Evolutionary conservation across 2,797 vertebrate genomes (phyloP), one percentile per base, ranked within the genome.

Genomic region (Adelosebastes latens): DNA sequence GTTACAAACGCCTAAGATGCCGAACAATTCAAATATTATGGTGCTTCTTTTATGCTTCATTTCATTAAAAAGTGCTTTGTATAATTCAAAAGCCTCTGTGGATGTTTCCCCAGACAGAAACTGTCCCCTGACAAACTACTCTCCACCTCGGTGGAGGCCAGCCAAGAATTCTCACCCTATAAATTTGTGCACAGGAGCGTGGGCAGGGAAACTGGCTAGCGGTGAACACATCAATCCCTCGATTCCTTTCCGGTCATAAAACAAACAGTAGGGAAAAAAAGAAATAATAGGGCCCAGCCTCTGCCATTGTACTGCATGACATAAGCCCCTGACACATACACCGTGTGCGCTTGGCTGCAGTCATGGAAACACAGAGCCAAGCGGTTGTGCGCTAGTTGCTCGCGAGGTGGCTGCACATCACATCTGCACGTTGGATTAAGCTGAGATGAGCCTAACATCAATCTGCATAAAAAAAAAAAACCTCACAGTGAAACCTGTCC

Each of bases 41-140:
- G 82, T 80, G 75, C 59, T 73, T 87, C 80, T 75, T 86, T 85
- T 77, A 66, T 62, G 78, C 86, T 87, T 89, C 79, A 80, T 87
- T 90, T 91, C 59, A 88, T 88, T 83, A 91, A 84, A 82, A 87
- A 86, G 87, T 64, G 81, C 80, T 91, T 81, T 86, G 74, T 87
- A 67, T 87, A 77, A 89, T 89, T 90, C 74, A 79, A 56, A 83
- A 72, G 68, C 71, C 49, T 77, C 42, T 49, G 88, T 67, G 80
- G 83, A 64, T 75, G 86, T 81, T 89, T 85, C 82, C 79, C 71
- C 74, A 85, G 86, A 92, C 87, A 86, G 61, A 87, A 86, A 84
- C 75, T 56, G 80, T 84, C 80, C 80, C 75, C 80, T 84, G 80
- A 89, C 65, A 87, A 84, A 86, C 77, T 73, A 39, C 70, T 80